Base-by-base conservation (phyloP, 2,113 vertebrate species). In the Fukomys damarensis region DNA sequence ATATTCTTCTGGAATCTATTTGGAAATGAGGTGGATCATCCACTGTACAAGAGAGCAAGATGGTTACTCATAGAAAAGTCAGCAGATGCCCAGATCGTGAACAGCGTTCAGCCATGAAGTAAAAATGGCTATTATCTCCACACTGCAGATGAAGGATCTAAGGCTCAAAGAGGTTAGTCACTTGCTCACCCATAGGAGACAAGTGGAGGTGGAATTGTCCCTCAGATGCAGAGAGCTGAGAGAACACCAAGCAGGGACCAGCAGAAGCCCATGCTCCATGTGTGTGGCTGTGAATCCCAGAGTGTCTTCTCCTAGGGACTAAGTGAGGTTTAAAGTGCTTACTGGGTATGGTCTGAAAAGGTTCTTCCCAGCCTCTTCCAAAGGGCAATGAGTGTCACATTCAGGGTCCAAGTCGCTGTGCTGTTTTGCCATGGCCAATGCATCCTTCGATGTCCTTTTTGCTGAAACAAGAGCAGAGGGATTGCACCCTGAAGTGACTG, bases 221-320 rank as follows among this genome's bases (percentile, higher is more conserved):
- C 24, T 46, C 49, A 5, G 35, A 63, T 17, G 4, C 68, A 66
- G 72, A 63, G 35, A 28, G 20, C 2, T 19, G 19, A 77, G 5
- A 13, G 38, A 58, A 2, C 13, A 32, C 35, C 65, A 82, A 49
- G 30, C 49, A 26, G 38, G n/a, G 6, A 38, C 43, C 46, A 1
- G 2, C 7, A 24, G 16, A 10, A 26, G 9, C 14, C 38, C 22
- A 14, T 3, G 28, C 35, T 24, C 16, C 0, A 19, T 20, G 54
- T 41, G 20, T 30, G 32, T 28, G 26, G 32, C 54, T 52, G 32
- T 72, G 32, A 74, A 41, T 49, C 66, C 32, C 54, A 13, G 4
- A 65, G 43, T 20, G 13, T 5, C 56, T 68, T 32, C 13, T 52
- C 20, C 13, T 16, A 56, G 17, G 35, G 49, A 58, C 49, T 1